Evolutionary conservation across 2,113 vertebrate genomes (phyloP), one percentile per base, ranked within the genome.

Genomic region (Ornithorhynchus anatinus): DNA sequence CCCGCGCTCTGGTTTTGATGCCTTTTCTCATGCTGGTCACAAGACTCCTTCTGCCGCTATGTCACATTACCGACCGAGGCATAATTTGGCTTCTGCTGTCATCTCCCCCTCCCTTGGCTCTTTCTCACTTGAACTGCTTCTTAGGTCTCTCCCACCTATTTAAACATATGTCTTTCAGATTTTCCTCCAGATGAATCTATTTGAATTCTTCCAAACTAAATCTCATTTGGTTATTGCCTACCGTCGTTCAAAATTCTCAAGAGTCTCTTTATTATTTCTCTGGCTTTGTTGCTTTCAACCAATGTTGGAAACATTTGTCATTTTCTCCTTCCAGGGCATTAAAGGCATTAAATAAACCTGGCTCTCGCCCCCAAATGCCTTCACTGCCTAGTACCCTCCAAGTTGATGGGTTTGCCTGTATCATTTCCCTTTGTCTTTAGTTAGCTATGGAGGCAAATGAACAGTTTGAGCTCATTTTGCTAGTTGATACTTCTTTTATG

Each of bases 381-480:
- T n/a, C n/a, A n/a, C n/a, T n/a, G n/a, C n/a, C n/a, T n/a, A n/a
- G n/a, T n/a, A n/a, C n/a, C n/a, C n/a, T 60, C 23, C 5, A 19
- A 47, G 37, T 69, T 22, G 57, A 50, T 74, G 40, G 45, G 15
- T 60, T 57, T n/a, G 50, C 59, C 42, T 42, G 39, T 37, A n/a
- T 61, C 47, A 22, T 48, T 51, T 32, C 37, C 53, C 53, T 73
- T 50, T 57, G 78, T 79, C 70, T 75, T 52, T 27, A 35, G 6
- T 76, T 38, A 50, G 42, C 51, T 48, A 25, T 72, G 31, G 27
- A n/a, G n/a, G 23, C 47, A 70, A 36, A 52, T 67, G 56, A 54
- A 72, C 52, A 58, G 59, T 69, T 63, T 69, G 52, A 79, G 81
- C 75, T 72, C 51, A 53, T 59, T 77, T 77, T 79, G 39, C 59